Base-by-base conservation (phyloP, 2,113 vertebrate species). In the Balaenoptera acutorostrata region DNA sequence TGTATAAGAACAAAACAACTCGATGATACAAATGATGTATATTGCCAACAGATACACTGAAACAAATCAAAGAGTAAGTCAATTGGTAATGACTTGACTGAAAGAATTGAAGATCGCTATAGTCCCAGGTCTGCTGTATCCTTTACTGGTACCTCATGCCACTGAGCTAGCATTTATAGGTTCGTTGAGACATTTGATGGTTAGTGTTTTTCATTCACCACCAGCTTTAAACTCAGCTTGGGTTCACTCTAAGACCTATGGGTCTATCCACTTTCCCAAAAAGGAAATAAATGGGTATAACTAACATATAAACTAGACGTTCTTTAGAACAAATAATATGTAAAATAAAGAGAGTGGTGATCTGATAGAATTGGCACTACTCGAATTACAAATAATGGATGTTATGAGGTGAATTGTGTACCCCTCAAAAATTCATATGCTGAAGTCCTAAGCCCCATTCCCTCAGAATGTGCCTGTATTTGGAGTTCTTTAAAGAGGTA, bases 91-190 rank as follows among this genome's bases (percentile, higher is more conserved):
- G 33, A 25, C 14, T 33, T 88, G 39, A 20, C 15, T 6, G 33
- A 59, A 39, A 31, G 74, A 39, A 49, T 13, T 8, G 52, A 14
- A 25, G 6, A 17, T 52, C 55, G 8, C 8, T 33, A 0, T 1
- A 14, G 39, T n/a, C 23, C 55, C 0, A 13, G 9, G 21, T 18
- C 11, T 3, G 5, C n/a, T 0, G 1, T 14, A 2, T n/a, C 15
- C 12, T 61, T n/a, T n/a, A 27, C 44, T 18, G 84, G 31, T 3
- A 21, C 31, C 23, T 94, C 27, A 12, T 0, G 29, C 18, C 2
- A 3, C 31, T 21, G 33, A 52, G 11, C 7, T 17, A 8, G 44
- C 31, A 23, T 3, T 9, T 49, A 59, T 52, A 94, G 77, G 2
- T 29, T 59, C 29, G 2, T 75, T 6, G 31, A 74, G 41, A 49